phyloP scores from a whole-genome alignment of 2,888 invertebrate genomes.

The Trachelus iudaicus region DNA sequence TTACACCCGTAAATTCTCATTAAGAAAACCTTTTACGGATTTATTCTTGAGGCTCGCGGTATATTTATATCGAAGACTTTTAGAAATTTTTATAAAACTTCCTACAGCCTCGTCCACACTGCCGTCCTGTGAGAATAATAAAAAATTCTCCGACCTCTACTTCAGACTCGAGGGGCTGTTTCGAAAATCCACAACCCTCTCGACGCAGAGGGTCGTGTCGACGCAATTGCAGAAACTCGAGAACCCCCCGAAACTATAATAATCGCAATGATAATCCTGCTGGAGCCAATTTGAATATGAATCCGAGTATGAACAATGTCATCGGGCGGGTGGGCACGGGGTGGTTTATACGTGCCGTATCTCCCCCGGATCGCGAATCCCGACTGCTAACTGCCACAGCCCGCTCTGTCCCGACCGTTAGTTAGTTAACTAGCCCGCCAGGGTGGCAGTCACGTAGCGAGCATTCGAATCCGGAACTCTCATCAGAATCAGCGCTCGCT shows the following conservation, averaged over 20 bases:
- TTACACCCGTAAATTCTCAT: slow-evolving; percentile 25
- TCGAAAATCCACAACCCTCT: neutral
- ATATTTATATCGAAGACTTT: neutral
- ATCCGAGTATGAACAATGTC: slow-evolving; percentile 65
- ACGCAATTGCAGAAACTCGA: neutral
- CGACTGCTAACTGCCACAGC: slow-evolving; percentile 49
- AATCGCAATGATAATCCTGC: slow-evolving; percentile 57
- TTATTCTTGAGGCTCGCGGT: neutral
- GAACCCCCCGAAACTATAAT: slow-evolving; percentile 50
- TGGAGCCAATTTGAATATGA: slow-evolving; percentile 63
- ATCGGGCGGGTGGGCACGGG: slow-evolving; percentile 42
- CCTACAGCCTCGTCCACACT: neutral
- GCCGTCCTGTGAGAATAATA: neutral
- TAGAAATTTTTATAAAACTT: neutral
- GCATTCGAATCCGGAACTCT: slow-evolving; percentile 64
- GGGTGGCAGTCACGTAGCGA: slow-evolving; percentile 62
- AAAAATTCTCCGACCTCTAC: neutral
- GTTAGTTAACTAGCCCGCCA: slow-evolving; percentile 63
- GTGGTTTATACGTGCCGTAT: slow-evolving; percentile 61
- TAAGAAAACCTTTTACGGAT: slow-evolving; percentile 6
- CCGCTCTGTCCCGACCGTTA: slow-evolving; percentile 59
- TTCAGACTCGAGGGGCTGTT: neutral
- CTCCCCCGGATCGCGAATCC: slow-evolving; percentile 58
- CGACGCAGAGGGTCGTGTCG: neutral
- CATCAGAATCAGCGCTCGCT: slow-evolving; percentile 65